Evolutionary conservation across 2,888 invertebrate species (phyloP), one percentile per base, ranked within the genome.

Genomic region (Oligia latruncula): DNA sequence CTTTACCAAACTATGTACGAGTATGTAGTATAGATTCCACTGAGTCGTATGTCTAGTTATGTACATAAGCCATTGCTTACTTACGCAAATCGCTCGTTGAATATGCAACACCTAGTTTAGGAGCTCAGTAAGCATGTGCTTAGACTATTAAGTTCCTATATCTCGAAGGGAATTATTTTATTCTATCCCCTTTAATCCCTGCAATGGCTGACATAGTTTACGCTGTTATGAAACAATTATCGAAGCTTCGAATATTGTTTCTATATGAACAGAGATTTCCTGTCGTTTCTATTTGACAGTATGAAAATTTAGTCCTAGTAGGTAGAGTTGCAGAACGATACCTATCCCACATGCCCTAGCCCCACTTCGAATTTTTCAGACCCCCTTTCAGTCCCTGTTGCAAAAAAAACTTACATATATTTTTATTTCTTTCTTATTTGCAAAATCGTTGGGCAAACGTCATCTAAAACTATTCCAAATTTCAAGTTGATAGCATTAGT

Each of bases 41-140:
- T 83, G 83, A 88, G 81, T 82, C 88, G 91, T 91, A 93, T 91
- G 92, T 92, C 91, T 91, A 91, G 93, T 94, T 95, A 95, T 94
- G 94, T 95, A 94, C 90, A 93, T 94, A 95, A 95, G 94, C 95
- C 93, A 95, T 95, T 96, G 96, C 95, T 96, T 96, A 95, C 96
- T 94, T 96, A 96, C 95, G 96, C 96, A 96, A 96, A 96, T 96
- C 96, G 94, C 95, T 95, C 95, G 94, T 95, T 96, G 96, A 96
- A 96, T 96, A 96, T 96, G 96, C 95, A 96, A 95, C 94, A 92
- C 93, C 94, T 96, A 95, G 96, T 96, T 95, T 95, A 92, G 95
- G 92, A 95, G 95, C 95, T 95, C 95, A 94, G 94, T 95, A 95
- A 95, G 95, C 95, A 96, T 93, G 93, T 96, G 96, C 95, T 95